Percentiles rank a stretch among this genome's conserved stretches.
phyloP scores from a whole-genome alignment of 2,888 invertebrate species.

The Branchellion lobata region DNA sequence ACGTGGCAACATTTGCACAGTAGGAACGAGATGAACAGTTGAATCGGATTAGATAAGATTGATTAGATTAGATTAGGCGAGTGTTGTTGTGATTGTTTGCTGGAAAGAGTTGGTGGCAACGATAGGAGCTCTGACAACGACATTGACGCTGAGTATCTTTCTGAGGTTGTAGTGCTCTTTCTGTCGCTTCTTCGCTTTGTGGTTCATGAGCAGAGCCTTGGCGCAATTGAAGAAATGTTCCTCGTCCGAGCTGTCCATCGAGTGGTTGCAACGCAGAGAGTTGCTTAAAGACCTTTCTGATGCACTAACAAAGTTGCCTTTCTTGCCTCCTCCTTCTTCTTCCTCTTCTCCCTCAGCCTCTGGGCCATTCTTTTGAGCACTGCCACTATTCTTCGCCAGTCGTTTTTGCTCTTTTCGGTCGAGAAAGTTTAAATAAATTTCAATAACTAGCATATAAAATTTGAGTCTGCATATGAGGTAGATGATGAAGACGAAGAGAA shows the following conservation, averaged over 20 bases:
- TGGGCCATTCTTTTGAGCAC: background rate
- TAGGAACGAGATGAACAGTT: too few species aligned
- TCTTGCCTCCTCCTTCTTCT: background rate
- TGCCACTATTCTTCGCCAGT: background rate
- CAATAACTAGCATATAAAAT: background rate
- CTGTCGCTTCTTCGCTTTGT: background rate
- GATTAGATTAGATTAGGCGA: too few species aligned
- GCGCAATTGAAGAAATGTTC: slow-evolving; percentile 10
- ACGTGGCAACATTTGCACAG: too few species aligned
- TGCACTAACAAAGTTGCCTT: background rate
- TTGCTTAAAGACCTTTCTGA: background rate
- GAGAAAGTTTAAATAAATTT: background rate
- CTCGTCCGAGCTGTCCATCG: background rate
- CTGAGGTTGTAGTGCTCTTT: background rate
- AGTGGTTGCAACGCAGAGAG: background rate
- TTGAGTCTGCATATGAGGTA: slow-evolving; percentile 4
- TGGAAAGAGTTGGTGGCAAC: too few species aligned
- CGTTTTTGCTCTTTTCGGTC: background rate
- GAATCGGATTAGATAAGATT: too few species aligned
- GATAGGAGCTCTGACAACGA: background rate
- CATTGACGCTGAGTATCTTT: background rate
- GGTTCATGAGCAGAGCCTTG: background rate
- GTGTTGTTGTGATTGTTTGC: too few species aligned
- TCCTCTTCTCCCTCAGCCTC: background rate
- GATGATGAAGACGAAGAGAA: background rate